Evolutionary conservation across 2,113 vertebrate genomes (phyloP), one percentile per base, ranked within the genome.

Genomic region (Bos indicus): DNA sequence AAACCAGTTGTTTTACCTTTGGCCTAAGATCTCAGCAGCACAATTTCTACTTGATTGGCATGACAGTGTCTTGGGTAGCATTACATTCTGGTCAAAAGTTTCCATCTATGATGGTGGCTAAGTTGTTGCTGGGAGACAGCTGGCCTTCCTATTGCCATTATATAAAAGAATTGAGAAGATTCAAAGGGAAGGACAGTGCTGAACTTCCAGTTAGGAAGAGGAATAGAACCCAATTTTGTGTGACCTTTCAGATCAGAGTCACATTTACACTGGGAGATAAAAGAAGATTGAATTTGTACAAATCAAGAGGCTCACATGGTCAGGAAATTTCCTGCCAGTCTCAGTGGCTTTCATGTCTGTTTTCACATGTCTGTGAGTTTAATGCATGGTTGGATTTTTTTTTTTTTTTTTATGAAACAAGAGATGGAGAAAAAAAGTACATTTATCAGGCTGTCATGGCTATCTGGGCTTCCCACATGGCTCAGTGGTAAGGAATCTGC

Each of bases 211-310:
- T 80, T 46, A 80, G 40, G 16, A 77, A 71, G 33, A 57, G 84
- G 28, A 86, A 82, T 82, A 88, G 90, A 97, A 33, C 26, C 67
- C 81, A 92, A 60, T 98, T 97, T 97, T 15, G 71, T 56, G 78
- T 88, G 54, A 56, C 87, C 80, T 95, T 94, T 97, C 7, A 13
- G 83, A 60, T 62, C 36, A 0, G 21, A 97, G 8, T 88, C 40
- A 40, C 59, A 96, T 95, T 95, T 59, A 85, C 23, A 40, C 56
- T 90, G 28, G 85, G 26, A 19, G 19, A 93, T 33, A 91, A 91
- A 92, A 94, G 2, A 46, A 56, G n/a, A 25, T 51, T 33, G 15
- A 88, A 25, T 78, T 98, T 94, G 81, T 30, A 74, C 51, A 94
- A 77, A 57, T 81, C 46, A 11, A 7, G 46, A 62, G 83, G n/a